A percentile compares a stretch with the other conserved stretches of the same genome.
These are phyloP conservation scores for Esox lucius DNA, from an alignment of 2,797 vertebrate genomes.

Conservation along the genomic window DNA sequence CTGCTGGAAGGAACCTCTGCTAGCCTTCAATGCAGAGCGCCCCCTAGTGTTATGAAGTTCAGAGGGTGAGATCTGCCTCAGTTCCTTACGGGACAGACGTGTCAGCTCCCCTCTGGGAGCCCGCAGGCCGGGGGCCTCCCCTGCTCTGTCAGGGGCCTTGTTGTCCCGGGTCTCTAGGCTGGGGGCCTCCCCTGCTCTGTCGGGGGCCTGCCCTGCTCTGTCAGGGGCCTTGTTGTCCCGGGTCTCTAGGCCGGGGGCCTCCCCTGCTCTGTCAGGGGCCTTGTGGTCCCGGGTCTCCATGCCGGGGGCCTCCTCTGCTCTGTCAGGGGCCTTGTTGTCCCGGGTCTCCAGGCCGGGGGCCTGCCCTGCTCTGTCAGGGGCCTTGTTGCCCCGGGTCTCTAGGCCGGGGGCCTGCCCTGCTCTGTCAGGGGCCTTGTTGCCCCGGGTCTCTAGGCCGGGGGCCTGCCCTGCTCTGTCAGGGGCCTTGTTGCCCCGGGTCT, in stretches of 20 bases:
- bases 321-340: background rate
- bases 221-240: background rate
- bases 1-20: slow-evolving; percentile 64
- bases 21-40: slow-evolving; percentile 60
- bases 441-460: too few species aligned
- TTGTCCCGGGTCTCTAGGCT: too few species aligned
- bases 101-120: slow-evolving; percentile 51
- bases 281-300: background rate
- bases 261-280: slow-evolving; percentile 16
- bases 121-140: slow-evolving; percentile 13
- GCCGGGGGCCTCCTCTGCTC: slow-evolving; percentile 17
- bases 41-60: slow-evolving; percentile 64
- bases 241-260: background rate
- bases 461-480: too few species aligned
- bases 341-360: background rate
- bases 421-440: too few species aligned
- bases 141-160: too few species aligned
- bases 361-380: slow-evolving; percentile 20
- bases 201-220: slow-evolving; percentile 14
- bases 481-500: too few species aligned
- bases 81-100: slow-evolving; percentile 75
- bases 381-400: background rate
- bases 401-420: too few species aligned
- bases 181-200: slow-evolving; percentile 6
- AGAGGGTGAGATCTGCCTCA: slow-evolving; percentile 73